Percentiles rank a stretch among this genome's conserved stretches.
Conservation (phyloP, 2,797 vertebrate species). For the Eutrigla gurnardus region DNA sequence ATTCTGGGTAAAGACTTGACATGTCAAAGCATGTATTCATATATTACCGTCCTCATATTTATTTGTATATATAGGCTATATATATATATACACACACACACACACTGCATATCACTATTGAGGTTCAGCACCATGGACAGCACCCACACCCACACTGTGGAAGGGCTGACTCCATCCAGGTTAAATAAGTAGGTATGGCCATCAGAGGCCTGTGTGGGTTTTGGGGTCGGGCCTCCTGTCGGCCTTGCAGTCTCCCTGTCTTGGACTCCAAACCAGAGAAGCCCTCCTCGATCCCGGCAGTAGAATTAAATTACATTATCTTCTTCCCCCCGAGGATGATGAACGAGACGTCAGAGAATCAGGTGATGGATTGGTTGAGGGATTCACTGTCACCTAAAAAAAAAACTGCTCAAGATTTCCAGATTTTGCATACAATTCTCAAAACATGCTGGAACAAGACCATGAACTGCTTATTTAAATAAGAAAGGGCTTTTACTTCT, state of each 20-base stretch:
- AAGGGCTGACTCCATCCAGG: not conserved
- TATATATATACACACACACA: not conserved
- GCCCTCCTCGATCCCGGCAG: conserved; percentile 41
- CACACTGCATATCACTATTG: not conserved
- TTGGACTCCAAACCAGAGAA: conserved; percentile 38
- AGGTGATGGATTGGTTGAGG: not conserved
- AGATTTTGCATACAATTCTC: not conserved
- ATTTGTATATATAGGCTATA: not conserved
- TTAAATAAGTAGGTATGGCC: not conserved
- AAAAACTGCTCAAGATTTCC: not conserved
- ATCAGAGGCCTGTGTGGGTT: rapidly evolving
- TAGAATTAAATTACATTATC: not conserved
- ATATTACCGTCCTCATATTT: not conserved
- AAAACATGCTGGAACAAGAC: not conserved
- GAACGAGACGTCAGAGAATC: not conserved
- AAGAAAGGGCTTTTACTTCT: conserved; percentile 14
- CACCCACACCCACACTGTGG: not conserved
- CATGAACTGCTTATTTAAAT: not conserved
- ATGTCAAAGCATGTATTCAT: not conserved
- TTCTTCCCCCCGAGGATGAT: not conserved
- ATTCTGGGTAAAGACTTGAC: conserved; percentile 87
- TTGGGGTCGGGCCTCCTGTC: not conserved
- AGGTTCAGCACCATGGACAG: conserved; percentile 46
- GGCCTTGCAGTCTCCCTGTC: conserved; percentile 27
- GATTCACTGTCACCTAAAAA: not conserved